Evolutionary conservation across 2,888 invertebrate species (phyloP).

Genomic region (Deilephila elpenor): DNA sequence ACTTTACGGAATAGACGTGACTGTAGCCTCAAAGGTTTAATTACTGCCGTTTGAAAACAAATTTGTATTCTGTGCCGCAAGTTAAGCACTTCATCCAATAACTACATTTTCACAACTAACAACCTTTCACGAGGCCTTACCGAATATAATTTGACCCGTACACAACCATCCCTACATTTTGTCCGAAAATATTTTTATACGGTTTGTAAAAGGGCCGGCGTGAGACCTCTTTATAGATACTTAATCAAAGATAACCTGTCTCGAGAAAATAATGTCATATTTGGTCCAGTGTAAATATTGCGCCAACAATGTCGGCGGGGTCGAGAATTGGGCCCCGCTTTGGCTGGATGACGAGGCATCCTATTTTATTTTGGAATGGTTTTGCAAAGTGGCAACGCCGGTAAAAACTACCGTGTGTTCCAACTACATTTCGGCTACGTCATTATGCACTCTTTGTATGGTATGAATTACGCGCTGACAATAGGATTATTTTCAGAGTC

Average conservation of each 20-base stretch:
- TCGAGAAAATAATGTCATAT: not conserved
- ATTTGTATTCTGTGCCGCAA: conserved; percentile 1
- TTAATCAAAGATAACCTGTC: not conserved
- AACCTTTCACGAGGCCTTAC: not conserved
- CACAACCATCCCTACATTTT: not conserved
- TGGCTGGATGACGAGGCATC: conserved; percentile 35
- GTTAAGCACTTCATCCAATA: not conserved
- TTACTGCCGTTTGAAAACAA: conserved; percentile 1
- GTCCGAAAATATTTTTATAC: not conserved
- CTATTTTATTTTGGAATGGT: conserved; percentile 29
- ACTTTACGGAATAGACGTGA: not conserved
- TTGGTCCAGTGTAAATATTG: not conserved
- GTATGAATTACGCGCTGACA: not conserved
- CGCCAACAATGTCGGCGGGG: conserved; percentile 22
- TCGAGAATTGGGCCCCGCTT: conserved; percentile 31
- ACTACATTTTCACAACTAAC: not conserved
- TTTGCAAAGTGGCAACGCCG: conserved; percentile 22
- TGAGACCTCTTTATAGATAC: not conserved
- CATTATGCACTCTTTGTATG: not conserved
- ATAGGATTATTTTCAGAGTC: no score
- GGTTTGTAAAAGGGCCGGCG: not conserved
- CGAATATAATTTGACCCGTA: not conserved
- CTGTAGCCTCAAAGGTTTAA: conserved; percentile 1
- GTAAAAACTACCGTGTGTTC: conserved; percentile 15
- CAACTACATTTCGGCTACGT: conserved; percentile 32